Evolutionary conservation across 2,113 vertebrate genomes (phyloP).

Genomic region (Mellivora capensis): DNA sequence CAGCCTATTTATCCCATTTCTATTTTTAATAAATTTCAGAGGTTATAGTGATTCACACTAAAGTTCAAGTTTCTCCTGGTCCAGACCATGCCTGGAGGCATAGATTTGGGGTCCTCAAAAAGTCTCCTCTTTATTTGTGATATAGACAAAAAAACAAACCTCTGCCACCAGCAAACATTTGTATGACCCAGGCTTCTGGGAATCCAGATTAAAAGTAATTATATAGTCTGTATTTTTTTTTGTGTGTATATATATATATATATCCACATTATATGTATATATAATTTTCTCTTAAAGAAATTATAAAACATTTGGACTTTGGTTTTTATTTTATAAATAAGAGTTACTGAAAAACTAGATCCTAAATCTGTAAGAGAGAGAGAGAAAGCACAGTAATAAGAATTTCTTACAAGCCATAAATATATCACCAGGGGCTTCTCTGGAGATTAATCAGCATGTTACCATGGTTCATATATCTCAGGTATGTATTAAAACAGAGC

Average conservation of each 20-base stretch:
- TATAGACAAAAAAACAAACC: background rate
- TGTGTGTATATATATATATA: no score
- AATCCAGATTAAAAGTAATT: background rate
- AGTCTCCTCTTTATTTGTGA: background rate
- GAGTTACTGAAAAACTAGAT: background rate
- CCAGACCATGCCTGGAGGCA: background rate
- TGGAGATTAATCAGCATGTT: background rate
- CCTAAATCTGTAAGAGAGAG: background rate
- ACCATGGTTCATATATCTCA: background rate
- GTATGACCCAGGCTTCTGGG: background rate
- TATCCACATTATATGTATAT: no score
- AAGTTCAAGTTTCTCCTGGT: background rate
- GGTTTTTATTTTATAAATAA: constrained; percentile 27
- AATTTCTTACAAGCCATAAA: background rate
- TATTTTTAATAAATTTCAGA: background rate
- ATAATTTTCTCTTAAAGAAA: constrained; percentile 1
- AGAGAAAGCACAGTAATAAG: background rate
- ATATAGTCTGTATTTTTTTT: background rate
- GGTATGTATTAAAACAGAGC: background rate
- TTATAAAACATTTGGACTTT: background rate
- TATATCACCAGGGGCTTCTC: background rate
- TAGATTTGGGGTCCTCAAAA: background rate
- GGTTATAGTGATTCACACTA: background rate
- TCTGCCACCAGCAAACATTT: background rate
- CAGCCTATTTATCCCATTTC: background rate